phyloP scores from a whole-genome alignment of 2,888 invertebrate species.

The Epinotia brunnichana region DNA sequence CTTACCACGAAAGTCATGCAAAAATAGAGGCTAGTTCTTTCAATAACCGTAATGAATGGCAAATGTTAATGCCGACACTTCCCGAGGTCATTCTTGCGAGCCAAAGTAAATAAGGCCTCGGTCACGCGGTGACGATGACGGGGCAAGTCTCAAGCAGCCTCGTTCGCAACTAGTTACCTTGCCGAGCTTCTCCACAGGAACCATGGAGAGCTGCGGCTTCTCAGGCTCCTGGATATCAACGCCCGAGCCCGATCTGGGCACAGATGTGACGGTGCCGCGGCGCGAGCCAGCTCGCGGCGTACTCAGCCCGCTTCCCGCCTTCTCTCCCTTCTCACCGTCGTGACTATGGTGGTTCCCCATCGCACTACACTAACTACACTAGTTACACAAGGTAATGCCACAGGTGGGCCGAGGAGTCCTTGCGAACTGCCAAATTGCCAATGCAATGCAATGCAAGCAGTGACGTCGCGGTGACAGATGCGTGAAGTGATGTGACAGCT shows the following conservation, averaged over 20 bases:
- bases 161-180: constrained; percentile 81
- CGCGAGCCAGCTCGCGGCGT: constrained; percentile 74
- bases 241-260: constrained; percentile 86
- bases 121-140: constrained; percentile 32
- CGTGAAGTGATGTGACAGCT: constrained; percentile 35
- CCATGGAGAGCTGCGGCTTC: constrained; percentile 84
- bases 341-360: constrained; percentile 78
- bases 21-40: background rate
- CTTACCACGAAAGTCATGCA: background rate
- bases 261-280: constrained; percentile 68
- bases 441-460: constrained; percentile 23
- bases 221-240: constrained; percentile 87
- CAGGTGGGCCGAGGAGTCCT: constrained; percentile 34
- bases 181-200: constrained; percentile 89
- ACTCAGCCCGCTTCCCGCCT: constrained; percentile 67
- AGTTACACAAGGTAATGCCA: constrained; percentile 24
- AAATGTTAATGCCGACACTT: constrained; percentile 14
- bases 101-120: constrained; percentile 36
- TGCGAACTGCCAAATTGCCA: constrained; percentile 24
- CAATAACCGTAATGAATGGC: constrained; percentile 14
- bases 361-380: constrained; percentile 20
- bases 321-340: constrained; percentile 59
- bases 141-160: constrained; percentile 52
- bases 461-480: constrained; percentile 31
- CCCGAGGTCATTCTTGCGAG: constrained; percentile 34